Base-by-base conservation (phyloP, 1,140 invertebrate genomes). In the Elysia chlorotica region DNA sequence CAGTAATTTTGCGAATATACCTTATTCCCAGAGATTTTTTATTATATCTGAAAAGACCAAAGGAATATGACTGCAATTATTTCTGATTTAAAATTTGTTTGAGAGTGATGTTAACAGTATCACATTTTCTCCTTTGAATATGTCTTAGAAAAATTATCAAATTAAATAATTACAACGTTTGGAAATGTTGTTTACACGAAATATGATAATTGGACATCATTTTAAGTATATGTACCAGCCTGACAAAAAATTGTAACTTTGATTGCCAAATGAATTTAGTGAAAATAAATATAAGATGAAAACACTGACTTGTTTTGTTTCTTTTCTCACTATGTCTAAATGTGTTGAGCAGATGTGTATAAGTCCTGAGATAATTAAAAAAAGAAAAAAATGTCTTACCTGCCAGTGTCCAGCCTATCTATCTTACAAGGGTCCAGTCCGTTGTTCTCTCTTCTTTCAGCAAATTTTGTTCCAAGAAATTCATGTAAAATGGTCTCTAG, bases 1-100 rank as follows among this genome's bases (percentile, higher is more conserved):
- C 79, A n/a, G 81, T 83, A 28, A 90, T 78, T 35, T 75, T 53
- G 33, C 86, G 73, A 5, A 89, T 79, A 62, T 76, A 79, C 56
- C 80, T 81, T 28, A 84, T 69, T 35, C 84, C 89, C 36, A 89
- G 78, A 78, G 85, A 87, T 41, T 75, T 69, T 53, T 69, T 71
- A 73, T 87, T 87, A 74, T 86, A 85, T 5, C 79, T 84, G 65
- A 62, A 81, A 59, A 53, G 41, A 78, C 17, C 19, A 31, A 31
- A 17, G 36, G 36, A 31, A 65, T 65, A 65, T 14, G 5, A 65
- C 25, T 6, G 62, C 25, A 6, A 33, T 17, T 17, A 65, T 17
- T 36, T 17, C 17, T 17, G 31, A 5, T 35, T 31, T 17, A 65
- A 10, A 65, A 65, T 5, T 5, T 36, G 14, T 33, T 10, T 10